Percentiles rank a stretch among this genome's conserved stretches.
These are phyloP conservation scores for Argyrosomus japonicus DNA, from an alignment of 2,113 vertebrate species.

Conservation along the genomic window DNA sequence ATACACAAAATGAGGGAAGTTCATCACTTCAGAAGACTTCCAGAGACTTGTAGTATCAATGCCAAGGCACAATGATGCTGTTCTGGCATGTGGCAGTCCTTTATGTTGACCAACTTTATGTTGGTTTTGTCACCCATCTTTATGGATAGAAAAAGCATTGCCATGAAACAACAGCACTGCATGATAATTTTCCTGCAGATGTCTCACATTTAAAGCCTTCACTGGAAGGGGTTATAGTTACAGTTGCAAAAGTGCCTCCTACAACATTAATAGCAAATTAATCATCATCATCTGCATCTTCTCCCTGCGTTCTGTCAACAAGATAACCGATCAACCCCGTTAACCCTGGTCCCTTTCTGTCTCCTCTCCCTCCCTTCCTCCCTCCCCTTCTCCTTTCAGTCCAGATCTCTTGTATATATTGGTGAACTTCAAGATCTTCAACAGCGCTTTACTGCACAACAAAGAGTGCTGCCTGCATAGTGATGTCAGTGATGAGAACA, in stretches of 20 bases:
- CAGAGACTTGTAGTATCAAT: too few relatives aligned
- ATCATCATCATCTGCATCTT: not conserved
- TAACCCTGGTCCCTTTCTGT: not conserved
- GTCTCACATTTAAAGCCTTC: not conserved
- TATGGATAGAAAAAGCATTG: too few relatives aligned
- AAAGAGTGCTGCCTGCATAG: slow-evolving; percentile 95
- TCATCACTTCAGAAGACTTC: too few relatives aligned
- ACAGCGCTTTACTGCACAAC: slow-evolving; percentile 97
- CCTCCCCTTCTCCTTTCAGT: not conserved
- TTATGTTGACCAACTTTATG: too few relatives aligned
- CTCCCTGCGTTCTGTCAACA: not conserved
- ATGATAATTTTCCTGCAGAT: not conserved
- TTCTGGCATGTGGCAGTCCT: too few relatives aligned
- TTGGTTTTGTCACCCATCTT: too few relatives aligned
- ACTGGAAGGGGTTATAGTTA: not conserved
- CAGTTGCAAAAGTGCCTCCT: not conserved
- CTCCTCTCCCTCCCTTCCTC: not conserved
- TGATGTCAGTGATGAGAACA: slow-evolving; percentile 95
- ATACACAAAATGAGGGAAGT: too few relatives aligned
- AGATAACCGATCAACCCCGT: not conserved
- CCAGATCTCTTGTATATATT: slow-evolving; percentile 96
- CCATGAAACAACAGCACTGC: too few relatives aligned
- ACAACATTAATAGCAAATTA: not conserved
- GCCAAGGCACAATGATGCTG: too few relatives aligned
- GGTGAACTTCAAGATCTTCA: slow-evolving; percentile 91